Evolutionary conservation across 2,113 vertebrate genomes (phyloP), one percentile per base, ranked within the genome.

Genomic region (Pedetes capensis): DNA sequence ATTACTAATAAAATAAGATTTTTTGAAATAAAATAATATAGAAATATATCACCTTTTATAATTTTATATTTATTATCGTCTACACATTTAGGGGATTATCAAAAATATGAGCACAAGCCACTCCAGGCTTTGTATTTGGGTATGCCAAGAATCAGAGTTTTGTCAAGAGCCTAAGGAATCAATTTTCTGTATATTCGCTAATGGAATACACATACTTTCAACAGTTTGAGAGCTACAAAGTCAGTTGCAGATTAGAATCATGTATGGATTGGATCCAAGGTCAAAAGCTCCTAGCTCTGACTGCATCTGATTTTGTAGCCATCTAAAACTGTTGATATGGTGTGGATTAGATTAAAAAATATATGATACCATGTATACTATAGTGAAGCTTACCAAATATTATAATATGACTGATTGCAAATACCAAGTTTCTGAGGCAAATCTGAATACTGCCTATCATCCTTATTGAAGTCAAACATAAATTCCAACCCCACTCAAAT

Each of bases 351-450:
- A n/a, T n/a, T n/a, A n/a, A n/a, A n/a, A n/a, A n/a, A n/a, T n/a
- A n/a, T n/a, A n/a, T n/a, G n/a, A n/a, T 47, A 47, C 18, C 59
- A 87, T 6, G 0, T 10, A n/a, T 8, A 39, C 6, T 13, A 2
- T 1, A 17, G 8, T 5, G 12, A 37, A 32, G 2, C 8, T 9
- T 27, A 12, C 53, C 37, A 34, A 16, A 34, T 3, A 9, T 25
- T 34, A 8, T 71, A 34, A 20, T 7, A 23, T 17, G 39, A 84
- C 86, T 80, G 20, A 23, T 34, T 69, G 49, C 8, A 34, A 80
- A 39, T 29, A 20, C 61, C 37, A 59, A 20, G 5, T 75, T 89
- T 74, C 27, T 57, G 6, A 22, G 51, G 2, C 10, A 44, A 71
- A 64, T 55, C 27, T 34, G 49, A 83, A 39, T 49, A 74, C 37